Base-by-base conservation (phyloP, 2,113 vertebrate species). In the Heterotilapia buettikoferi region DNA sequence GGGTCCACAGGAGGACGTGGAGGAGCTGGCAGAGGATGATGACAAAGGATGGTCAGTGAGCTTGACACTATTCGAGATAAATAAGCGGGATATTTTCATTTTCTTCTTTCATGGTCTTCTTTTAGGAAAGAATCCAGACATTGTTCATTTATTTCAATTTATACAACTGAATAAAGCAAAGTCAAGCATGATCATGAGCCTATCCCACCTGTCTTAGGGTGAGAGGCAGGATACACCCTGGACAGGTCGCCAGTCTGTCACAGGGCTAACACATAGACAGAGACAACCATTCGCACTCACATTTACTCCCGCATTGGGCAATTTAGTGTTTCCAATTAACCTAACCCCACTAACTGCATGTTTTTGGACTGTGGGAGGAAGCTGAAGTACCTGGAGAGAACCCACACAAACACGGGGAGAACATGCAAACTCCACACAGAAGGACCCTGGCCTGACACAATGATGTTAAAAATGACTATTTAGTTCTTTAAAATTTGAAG, bases 41-140 rank as follows among this genome's bases (percentile, higher is more conserved):
- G 98, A 99, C 6, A 97, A 96, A 95, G 98, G 98, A 96, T 99
- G 98, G 98, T 99, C 91, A 98, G 98, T 91, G n/a, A 76, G 29
- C 10, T 13, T 1, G 7, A 43, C 40, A 14, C 6, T 45, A 21
- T 50, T 50, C 6, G 18, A 78, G 26, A 78, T 50, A 50, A 78
- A 50, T 78, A n/a, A 78, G 45, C 3, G 0, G 26, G 6, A n/a
- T 52, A 31, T 78, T 52, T 78, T 47, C 9, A 50, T 50, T 29
- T 47, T 19, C 24, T 76, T 76, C 5, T 76, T 76, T 47, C 40
- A 76, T 76, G 24, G 40, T 76, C 14, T 12, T 11, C 40, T 18
- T 47, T 29, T 76, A 47, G 24, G 43, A 47, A 11, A 76, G 9
- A 76, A 76, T 47, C 40, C 40, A 47, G 21, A 47, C 14, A 18